Percentiles rank a stretch among this genome's conserved stretches.
These are phyloP conservation scores for Cyanoderma ruficeps DNA, from an alignment of 2,113 vertebrate genomes.

Conservation along the genomic window DNA sequence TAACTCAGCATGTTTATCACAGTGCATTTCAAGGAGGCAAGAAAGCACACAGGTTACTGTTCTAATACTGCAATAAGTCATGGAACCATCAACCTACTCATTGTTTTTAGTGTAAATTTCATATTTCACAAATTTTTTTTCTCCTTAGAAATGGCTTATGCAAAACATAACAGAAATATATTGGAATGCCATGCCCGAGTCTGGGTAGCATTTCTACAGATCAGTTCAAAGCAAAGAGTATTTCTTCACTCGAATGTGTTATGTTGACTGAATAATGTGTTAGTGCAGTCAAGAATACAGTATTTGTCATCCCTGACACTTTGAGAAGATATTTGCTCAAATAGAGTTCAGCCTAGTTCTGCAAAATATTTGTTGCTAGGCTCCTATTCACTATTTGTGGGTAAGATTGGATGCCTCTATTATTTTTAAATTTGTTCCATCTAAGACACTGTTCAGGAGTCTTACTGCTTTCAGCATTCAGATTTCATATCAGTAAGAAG, in stretches of 20 bases:
- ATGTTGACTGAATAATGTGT: constrained; percentile 57
- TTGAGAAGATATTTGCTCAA: constrained; percentile 34
- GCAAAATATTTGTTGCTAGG: constrained; percentile 38
- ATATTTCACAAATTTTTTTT: not conserved
- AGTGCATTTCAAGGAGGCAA: constrained; percentile 1
- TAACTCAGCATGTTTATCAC: constrained; percentile 17
- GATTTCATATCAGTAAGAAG: constrained; percentile 34
- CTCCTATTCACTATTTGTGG: not conserved
- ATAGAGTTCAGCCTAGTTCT: not conserved
- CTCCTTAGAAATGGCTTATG: constrained; percentile 1
- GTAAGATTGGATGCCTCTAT: not conserved
- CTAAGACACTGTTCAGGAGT: not conserved
- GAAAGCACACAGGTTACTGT: not conserved
- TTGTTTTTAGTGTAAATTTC: constrained; percentile 30
- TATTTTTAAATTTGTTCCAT: constrained; percentile 13
- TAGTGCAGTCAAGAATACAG: constrained; percentile 38
- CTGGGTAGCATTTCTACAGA: constrained; percentile 19
- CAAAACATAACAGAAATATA: constrained; percentile 17
- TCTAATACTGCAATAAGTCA: constrained; percentile 25
- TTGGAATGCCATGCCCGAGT: not conserved
- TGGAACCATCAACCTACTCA: not conserved
- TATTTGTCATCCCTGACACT: constrained; percentile 23
- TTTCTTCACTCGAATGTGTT: constrained; percentile 28
- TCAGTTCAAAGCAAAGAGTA: constrained; percentile 41
- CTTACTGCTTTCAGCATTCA: constrained; percentile 12